Percentiles rank a stretch among this genome's conserved stretches.
These are phyloP conservation scores for Hippotragus niger DNA, from an alignment of 2,113 vertebrate genomes.

Conservation along the genomic window DNA sequence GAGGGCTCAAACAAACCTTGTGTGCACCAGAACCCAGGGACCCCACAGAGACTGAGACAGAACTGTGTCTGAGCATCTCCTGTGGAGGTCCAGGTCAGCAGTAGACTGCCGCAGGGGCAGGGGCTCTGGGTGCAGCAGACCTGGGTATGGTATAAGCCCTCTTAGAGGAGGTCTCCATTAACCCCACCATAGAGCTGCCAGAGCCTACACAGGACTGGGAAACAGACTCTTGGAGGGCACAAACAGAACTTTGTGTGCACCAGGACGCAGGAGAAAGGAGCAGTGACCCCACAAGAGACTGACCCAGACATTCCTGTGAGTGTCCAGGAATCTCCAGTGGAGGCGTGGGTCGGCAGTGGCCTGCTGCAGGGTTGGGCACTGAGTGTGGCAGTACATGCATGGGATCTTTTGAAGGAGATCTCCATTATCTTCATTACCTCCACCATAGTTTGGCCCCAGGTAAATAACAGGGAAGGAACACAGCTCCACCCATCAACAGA, in stretches of 20 bases:
- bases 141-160: not conserved
- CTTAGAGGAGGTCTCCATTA: not conserved
- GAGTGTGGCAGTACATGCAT: not conserved
- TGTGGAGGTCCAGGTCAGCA: rapidly evolving
- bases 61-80: rapidly evolving
- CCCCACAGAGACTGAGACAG: not conserved
- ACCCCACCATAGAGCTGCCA: not conserved
- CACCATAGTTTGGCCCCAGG: not conserved
- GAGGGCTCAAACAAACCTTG: not conserved
- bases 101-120: not conserved
- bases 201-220: not conserved
- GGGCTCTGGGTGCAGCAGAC: not conserved
- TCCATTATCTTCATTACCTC: not conserved
- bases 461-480: not conserved
- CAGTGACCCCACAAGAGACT: not conserved
- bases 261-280: not conserved
- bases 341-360: not conserved
- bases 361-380: not conserved
- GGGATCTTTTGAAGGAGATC: not conserved
- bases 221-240: not conserved
- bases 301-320: not conserved
- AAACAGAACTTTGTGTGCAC: not conserved
- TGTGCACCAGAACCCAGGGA: rapidly evolving
- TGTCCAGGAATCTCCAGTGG: not conserved
- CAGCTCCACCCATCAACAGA: not conserved